These are phyloP conservation scores for Crax fasciolata DNA, from an alignment of 2,797 vertebrate species.

Conservation along the genomic window DNA sequence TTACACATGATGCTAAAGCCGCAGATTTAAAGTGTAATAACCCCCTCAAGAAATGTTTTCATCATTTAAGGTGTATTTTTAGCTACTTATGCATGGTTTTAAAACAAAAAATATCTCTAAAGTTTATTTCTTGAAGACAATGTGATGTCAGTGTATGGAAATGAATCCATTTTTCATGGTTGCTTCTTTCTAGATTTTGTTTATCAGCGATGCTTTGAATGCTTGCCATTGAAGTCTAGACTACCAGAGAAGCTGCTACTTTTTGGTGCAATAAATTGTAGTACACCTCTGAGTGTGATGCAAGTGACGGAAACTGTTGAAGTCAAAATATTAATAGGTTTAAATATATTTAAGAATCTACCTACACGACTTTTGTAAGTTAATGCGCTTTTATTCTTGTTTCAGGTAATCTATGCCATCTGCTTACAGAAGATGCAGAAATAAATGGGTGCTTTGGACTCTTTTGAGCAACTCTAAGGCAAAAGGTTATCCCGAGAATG, in stretches of 20 bases:
- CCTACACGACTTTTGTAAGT: background rate
- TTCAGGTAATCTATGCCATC: constrained; percentile 73
- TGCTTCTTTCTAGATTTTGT: background rate
- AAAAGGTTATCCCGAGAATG: constrained; percentile 33
- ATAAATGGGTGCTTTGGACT: background rate
- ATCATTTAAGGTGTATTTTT: constrained; percentile 46
- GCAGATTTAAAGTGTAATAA: constrained; percentile 65
- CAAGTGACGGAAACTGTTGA: background rate
- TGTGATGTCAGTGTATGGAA: background rate
- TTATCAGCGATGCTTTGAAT: constrained; percentile 16
- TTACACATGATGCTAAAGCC: constrained; percentile 67
- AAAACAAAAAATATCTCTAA: constrained; percentile 32
- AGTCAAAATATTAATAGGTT: background rate
- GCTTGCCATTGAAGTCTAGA: background rate
- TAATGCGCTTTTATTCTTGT: constrained; percentile 56
- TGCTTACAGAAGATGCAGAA: background rate
- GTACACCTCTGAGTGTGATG: rapidly evolving
- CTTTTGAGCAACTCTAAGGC: background rate
- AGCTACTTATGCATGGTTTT: constrained; percentile 39
- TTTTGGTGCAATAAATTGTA: constrained; percentile 11
- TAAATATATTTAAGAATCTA: background rate
- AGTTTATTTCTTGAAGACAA: background rate
- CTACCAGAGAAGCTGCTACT: background rate
- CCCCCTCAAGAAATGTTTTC: constrained; percentile 61
- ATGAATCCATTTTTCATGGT: background rate